Conservation (phyloP, 2,888 invertebrate species). For the Diplolepis rosae region DNA sequence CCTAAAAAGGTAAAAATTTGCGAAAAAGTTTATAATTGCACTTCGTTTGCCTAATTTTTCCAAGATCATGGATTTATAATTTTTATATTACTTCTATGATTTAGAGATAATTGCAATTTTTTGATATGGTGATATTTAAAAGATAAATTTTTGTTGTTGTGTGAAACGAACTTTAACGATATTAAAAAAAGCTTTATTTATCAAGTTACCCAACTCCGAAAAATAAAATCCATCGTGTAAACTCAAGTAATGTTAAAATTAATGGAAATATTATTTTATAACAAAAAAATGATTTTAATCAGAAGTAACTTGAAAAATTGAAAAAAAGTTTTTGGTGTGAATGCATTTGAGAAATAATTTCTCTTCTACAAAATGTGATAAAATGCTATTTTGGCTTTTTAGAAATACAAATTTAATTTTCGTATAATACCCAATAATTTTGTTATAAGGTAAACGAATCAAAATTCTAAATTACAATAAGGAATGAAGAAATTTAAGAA, state of each 20-base stretch:
- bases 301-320: too few species aligned
- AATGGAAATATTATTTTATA: too few species aligned
- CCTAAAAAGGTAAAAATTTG: background rate
- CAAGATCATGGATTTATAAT: background rate
- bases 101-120: background rate
- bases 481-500: background rate
- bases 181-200: too few species aligned
- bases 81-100: too few species aligned
- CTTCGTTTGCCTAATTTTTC: background rate
- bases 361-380: conserved; percentile 26
- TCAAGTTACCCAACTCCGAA: too few species aligned
- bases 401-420: background rate
- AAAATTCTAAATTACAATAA: background rate
- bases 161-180: conserved; percentile 9
- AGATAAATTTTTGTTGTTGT: conserved; percentile 13
- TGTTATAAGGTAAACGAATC: background rate
- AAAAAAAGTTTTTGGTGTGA: too few species aligned
- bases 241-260: too few species aligned
- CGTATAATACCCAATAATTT: background rate
- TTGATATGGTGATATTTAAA: conserved; percentile 5
- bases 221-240: too few species aligned
- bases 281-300: too few species aligned
- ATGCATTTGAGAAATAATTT: too few species aligned
- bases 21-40: background rate
- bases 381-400: conserved; percentile 6